A percentile compares a stretch with the other conserved stretches of the same genome.
These are phyloP conservation scores for Petaurus breviceps DNA, from an alignment of 2,113 vertebrate species.

Conservation along the genomic window DNA sequence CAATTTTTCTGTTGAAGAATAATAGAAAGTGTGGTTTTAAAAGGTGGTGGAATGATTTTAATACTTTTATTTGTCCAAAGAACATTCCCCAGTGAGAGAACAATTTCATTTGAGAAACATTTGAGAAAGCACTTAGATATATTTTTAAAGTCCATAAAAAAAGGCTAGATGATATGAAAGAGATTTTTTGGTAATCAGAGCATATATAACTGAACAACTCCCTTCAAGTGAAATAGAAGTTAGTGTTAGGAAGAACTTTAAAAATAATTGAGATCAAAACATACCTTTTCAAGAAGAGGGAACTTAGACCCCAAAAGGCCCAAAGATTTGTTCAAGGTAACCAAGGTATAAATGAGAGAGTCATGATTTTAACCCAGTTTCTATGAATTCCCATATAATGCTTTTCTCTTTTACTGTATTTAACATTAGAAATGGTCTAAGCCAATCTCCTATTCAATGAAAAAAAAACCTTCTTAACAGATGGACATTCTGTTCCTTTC, in stretches of 20 bases:
- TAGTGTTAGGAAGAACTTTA: background rate
- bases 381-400: background rate
- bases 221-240: background rate
- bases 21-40: background rate
- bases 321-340: background rate
- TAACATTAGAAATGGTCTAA: background rate
- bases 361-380: background rate
- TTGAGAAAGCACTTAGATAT: background rate
- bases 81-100: background rate
- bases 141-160: constrained; percentile 25
- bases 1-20: constrained; percentile 53
- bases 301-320: background rate
- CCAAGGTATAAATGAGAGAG: background rate
- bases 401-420: background rate
- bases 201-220: background rate
- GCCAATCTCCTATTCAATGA: background rate
- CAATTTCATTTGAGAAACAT: background rate
- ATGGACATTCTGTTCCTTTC: background rate
- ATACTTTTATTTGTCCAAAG: constrained; percentile 45
- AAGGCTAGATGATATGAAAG: constrained; percentile 7
- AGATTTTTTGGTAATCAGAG: background rate
- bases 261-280: background rate
- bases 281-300: background rate
- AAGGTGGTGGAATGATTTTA: constrained; percentile 44
- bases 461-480: background rate